These are phyloP conservation scores for Metopolophium dirhodum DNA, from an alignment of 1,140 invertebrate genomes.

Conservation along the genomic window DNA sequence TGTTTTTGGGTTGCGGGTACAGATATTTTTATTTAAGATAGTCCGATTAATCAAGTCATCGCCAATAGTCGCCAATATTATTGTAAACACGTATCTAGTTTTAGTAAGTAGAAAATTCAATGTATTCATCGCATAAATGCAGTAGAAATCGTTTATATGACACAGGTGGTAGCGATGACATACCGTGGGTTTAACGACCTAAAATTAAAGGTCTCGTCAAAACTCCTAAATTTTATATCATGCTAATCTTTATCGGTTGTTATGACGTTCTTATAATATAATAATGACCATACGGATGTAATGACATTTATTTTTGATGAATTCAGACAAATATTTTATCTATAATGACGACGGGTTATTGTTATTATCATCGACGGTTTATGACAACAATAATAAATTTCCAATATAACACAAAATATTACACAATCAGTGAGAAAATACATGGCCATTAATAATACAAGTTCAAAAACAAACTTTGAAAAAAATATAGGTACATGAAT, in stretches of 20 bases:
- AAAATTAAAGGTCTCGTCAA: background rate
- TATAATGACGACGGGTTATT: background rate
- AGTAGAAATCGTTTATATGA: background rate
- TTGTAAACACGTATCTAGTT: background rate
- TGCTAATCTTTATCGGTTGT: background rate
- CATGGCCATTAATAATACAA: background rate
- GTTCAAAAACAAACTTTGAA: background rate
- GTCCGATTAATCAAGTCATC: background rate
- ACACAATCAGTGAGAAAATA: background rate
- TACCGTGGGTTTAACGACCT: background rate
- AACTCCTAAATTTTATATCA: background rate
- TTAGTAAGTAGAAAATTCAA: background rate
- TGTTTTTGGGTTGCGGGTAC: too few relatives aligned
- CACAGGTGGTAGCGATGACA: background rate
- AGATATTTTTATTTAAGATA: too few relatives aligned
- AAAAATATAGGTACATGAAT: background rate
- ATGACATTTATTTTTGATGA: background rate
- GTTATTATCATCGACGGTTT: background rate
- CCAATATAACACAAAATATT: background rate
- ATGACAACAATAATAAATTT: background rate
- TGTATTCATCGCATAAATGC: too few relatives aligned
- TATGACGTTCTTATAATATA: background rate
- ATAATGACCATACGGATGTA: too few relatives aligned
- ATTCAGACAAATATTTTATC: background rate
- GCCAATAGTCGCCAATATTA: background rate